A percentile compares a stretch with the other conserved stretches of the same genome.
Conservation (phyloP, 2,888 invertebrate species). For the Leptinotarsa peninsularis region DNA sequence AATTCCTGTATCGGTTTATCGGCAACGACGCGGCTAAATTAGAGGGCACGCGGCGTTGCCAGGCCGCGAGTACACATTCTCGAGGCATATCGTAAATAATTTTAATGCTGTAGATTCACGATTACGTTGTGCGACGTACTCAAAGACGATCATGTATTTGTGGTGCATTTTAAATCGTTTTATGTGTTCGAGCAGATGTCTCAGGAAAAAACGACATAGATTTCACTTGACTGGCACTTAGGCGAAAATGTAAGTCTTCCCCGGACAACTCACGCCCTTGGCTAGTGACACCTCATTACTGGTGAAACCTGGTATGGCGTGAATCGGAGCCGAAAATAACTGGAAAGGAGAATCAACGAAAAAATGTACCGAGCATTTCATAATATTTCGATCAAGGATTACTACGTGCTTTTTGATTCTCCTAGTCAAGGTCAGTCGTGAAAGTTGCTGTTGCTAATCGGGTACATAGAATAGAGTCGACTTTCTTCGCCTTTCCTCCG, state of each 20-base stretch:
- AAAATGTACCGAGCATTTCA: slow-evolving; percentile 19
- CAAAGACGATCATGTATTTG: slow-evolving; percentile 54
- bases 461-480: slow-evolving; percentile 34
- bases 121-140: slow-evolving; percentile 45
- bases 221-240: slow-evolving; percentile 56
- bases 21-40: slow-evolving; percentile 51
- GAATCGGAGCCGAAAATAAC: slow-evolving; percentile 24
- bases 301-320: slow-evolving; percentile 17
- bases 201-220: slow-evolving; percentile 29
- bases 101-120: slow-evolving; percentile 34
- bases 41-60: slow-evolving; percentile 61
- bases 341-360: slow-evolving; percentile 4
- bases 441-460: slow-evolving; percentile 53
- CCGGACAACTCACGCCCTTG: slow-evolving; percentile 24
- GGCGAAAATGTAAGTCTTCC: slow-evolving; percentile 46
- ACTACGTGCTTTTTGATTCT: slow-evolving; percentile 42
- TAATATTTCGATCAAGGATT: slow-evolving; percentile 39
- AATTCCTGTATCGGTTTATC: slow-evolving; percentile 41
- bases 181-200: slow-evolving; percentile 33
- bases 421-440: slow-evolving; percentile 58
- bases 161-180: slow-evolving; percentile 44
- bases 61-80: slow-evolving; percentile 40
- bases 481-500: slow-evolving; percentile 39
- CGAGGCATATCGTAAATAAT: slow-evolving; percentile 44
- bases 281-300: slow-evolving; percentile 31